phyloP scores from a whole-genome alignment of 2,113 vertebrate genomes.

The Columba livia region DNA sequence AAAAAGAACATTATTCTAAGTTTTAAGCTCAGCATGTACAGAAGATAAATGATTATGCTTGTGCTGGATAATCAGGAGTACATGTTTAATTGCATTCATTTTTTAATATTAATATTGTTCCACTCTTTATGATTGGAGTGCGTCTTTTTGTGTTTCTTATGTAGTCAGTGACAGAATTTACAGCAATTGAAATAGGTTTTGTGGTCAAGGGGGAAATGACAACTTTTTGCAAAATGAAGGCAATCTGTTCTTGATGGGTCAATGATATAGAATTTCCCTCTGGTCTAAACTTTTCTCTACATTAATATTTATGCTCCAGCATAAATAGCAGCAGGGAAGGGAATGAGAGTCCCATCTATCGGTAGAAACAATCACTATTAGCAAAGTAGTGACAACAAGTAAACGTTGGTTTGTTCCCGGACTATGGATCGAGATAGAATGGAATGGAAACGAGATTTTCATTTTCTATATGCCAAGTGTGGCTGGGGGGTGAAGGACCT shows the following conservation, averaged over 20 bases:
- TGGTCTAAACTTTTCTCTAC: background rate
- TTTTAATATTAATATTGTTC: constrained; percentile 15
- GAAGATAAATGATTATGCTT: background rate
- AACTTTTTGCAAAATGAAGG: background rate
- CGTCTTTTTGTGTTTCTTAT: background rate
- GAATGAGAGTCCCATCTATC: too few species aligned
- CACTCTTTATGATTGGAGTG: background rate
- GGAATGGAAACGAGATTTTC: background rate
- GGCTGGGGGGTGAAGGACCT: fast-evolving
- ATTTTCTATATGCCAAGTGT: background rate
- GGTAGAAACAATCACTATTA: background rate
- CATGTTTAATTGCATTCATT: constrained; percentile 53
- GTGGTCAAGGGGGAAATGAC: background rate
- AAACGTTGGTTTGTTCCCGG: background rate
- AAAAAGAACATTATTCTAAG: background rate
- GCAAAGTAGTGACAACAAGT: background rate
- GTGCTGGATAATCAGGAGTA: constrained; percentile 34
- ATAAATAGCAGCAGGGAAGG: fast-evolving
- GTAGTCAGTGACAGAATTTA: background rate
- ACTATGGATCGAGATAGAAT: background rate
- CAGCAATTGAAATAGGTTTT: background rate
- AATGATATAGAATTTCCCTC: background rate
- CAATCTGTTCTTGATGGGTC: background rate
- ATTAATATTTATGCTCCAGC: background rate
- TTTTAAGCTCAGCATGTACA: background rate